Evolutionary conservation across 1,140 invertebrate genomes (phyloP), one percentile per base, ranked within the genome.

Genomic region (Leptinotarsa defecta): DNA sequence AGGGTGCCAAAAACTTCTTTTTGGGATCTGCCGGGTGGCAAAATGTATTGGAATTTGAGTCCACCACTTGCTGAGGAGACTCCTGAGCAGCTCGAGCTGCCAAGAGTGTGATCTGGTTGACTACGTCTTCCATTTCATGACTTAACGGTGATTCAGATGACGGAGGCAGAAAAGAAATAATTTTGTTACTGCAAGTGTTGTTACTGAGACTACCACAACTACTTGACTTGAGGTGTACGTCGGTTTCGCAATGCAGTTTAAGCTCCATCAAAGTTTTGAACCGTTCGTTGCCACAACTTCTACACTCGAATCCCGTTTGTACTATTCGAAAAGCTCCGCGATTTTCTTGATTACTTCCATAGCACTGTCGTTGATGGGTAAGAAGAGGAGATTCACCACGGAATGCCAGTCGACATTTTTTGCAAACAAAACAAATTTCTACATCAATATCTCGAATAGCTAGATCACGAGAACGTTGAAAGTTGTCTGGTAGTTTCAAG

Each of bases 351-450:
- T 90, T 88, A 62, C 90, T 89, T 13, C 89, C 87, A 83, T 91
- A 92, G 82, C 91, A 92, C 68, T 88, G 89, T 2, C 91, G 87
- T 83, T 95, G 94, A 83, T 95, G 94, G 13, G 87, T 88, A 61
- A 93, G 86, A 67, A 95, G 88, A 4, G 91, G 90, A n/a, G 91
- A 90, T 70, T 93, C 92, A 62, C 90, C 89, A 2, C 92, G 91
- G 86, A 93, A 95, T 3, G 94, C 94, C 67, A 94, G 89, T 72
- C 94, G 92, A 85, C 94, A 96, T 82, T 94, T 92, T 83, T 94
- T 94, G 88, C 94, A 96, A 70, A 95, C 93, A 87, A 93, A 92
- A 79, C 94, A 94, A 20, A 94, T 88, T 82, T 95, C 94, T 62
- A 91, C 89, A 81, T 94, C 93, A 3, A 91, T 85, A 77, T 94